Percentiles rank a stretch among this genome's conserved stretches.
Conservation (phyloP, 2,113 vertebrate genomes). For the Rhinopithecus roxellana region DNA sequence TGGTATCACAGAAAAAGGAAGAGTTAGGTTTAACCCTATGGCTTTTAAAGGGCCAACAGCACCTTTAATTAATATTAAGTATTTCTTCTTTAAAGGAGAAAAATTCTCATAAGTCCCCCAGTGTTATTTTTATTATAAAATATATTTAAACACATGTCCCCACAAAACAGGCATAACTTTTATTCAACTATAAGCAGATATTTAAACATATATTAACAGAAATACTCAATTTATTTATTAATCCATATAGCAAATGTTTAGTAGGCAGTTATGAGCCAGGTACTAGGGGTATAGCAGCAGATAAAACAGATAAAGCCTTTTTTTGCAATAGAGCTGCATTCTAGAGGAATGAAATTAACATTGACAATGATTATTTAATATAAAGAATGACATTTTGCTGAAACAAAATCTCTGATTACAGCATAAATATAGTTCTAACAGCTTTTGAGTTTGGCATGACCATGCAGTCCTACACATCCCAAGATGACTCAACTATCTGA, state of each 20-base stretch:
- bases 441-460: background rate
- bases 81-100: background rate
- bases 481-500: background rate
- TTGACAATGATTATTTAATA: background rate
- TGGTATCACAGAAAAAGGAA: background rate
- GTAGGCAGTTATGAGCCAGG: background rate
- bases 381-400: background rate
- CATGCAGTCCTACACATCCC: background rate
- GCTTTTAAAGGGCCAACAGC: background rate
- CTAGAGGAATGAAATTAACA: background rate
- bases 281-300: background rate
- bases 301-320: background rate
- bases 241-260: background rate
- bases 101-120: background rate
- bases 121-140: background rate
- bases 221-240: background rate
- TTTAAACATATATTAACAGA: background rate
- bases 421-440: background rate
- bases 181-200: background rate
- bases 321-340: background rate
- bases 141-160: background rate
- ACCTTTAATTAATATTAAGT: background rate
- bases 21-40: background rate
- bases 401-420: constrained; percentile 24
- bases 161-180: background rate